Conservation (phyloP, 1,140 invertebrate genomes). For the Cotesia glomerata region DNA sequence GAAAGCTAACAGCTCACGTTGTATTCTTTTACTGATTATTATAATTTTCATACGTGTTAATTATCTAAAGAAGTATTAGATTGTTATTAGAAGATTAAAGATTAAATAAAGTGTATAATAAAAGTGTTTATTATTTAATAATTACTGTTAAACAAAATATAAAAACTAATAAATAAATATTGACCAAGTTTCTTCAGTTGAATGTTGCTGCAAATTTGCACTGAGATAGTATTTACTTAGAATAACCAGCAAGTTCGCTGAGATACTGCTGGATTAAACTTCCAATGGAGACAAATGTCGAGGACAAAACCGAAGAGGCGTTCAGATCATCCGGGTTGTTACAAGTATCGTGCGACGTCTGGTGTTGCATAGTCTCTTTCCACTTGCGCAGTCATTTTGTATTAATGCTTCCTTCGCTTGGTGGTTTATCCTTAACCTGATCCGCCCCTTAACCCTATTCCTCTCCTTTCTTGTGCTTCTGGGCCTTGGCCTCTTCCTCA, state of each 20-base stretch:
- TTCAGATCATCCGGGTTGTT: constrained; percentile 17
- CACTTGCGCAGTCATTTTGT: background rate
- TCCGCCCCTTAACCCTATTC: too few species aligned
- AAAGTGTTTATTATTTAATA: too few species aligned
- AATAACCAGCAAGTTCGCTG: background rate
- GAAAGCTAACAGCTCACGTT: too few species aligned
- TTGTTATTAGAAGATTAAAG: too few species aligned
- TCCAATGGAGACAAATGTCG: constrained; percentile 1
- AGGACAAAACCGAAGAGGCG: constrained; percentile 14
- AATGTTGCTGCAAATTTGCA: background rate
- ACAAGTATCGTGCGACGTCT: background rate
- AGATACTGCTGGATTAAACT: background rate
- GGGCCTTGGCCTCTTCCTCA: background rate
- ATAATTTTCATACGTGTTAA: too few species aligned
- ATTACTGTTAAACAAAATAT: constrained; percentile 8
- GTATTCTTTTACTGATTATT: too few species aligned
- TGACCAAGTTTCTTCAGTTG: constrained; percentile 1
- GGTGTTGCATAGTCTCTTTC: background rate
- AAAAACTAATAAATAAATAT: background rate
- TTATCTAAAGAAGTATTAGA: too few species aligned
- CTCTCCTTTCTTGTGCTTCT: too few species aligned
- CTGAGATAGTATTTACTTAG: background rate
- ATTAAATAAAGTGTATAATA: too few species aligned
- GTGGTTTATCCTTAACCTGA: too few species aligned
- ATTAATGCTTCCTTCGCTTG: background rate